These are phyloP conservation scores for Agrenia bidenticulata DNA, from an alignment of 2,888 invertebrate genomes.

Conservation along the genomic window DNA sequence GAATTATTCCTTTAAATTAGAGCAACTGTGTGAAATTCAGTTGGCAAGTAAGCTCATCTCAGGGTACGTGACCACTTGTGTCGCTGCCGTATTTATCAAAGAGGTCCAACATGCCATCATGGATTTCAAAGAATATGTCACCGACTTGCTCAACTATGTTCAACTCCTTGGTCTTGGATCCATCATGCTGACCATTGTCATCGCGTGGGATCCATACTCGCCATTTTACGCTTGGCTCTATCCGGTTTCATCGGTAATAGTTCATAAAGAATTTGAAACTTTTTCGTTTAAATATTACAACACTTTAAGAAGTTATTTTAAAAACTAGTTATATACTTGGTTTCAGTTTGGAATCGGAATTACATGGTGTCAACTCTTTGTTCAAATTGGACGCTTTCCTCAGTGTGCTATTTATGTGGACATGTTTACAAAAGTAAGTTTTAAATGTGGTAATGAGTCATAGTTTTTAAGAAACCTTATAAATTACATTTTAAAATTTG, in stretches of 20 bases:
- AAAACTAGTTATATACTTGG: too few species aligned
- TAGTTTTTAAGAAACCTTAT: too few species aligned
- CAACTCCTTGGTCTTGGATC: constrained; percentile 34
- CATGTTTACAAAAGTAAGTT: constrained; percentile 43
- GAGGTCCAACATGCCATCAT: constrained; percentile 34
- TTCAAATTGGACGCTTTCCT: constrained; percentile 40
- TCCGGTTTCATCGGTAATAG: constrained; percentile 42
- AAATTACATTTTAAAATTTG: constrained; percentile 3
- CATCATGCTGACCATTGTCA: constrained; percentile 33
- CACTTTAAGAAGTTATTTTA: too few species aligned
- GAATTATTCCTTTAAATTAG: neutral
- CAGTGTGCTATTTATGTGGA: constrained; percentile 41
- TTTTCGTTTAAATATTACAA: too few species aligned
- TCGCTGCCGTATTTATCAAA: constrained; percentile 23
- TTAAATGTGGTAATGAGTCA: neutral
- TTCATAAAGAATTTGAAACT: too few species aligned
- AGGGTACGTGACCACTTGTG: constrained; percentile 22
- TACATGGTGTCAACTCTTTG: constrained; percentile 43
- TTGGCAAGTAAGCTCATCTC: constrained; percentile 29
- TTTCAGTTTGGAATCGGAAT: constrained; percentile 39
- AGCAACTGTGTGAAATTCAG: constrained; percentile 25
- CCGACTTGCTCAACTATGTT: constrained; percentile 37
- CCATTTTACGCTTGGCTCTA: constrained; percentile 32
- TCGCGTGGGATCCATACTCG: constrained; percentile 33
- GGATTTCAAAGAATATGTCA: constrained; percentile 39